Percentiles rank a stretch among this genome's conserved stretches.
Conservation (phyloP, 2,888 invertebrate species). For the Patella pellucida region DNA sequence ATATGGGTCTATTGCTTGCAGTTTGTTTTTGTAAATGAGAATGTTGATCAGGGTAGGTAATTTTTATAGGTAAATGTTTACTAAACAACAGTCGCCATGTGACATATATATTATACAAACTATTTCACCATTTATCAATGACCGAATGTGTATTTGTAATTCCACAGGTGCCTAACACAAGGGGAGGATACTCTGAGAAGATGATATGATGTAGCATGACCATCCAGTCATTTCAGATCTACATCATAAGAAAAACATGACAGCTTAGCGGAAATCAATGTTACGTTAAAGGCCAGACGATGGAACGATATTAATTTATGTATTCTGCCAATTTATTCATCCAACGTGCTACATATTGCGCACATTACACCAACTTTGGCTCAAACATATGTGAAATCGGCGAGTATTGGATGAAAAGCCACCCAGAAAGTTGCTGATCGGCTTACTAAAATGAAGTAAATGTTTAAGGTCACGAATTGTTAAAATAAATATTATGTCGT, state of each 20-base stretch:
- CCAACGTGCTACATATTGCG: slow-evolving; percentile 6
- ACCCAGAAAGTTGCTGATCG: slow-evolving; percentile 30
- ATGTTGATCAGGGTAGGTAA: too few species aligned
- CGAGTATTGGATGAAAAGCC: slow-evolving; percentile 20
- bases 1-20: too few species aligned
- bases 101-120: background rate
- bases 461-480: slow-evolving; percentile 47
- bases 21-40: too few species aligned
- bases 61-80: too few species aligned
- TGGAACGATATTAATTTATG: slow-evolving; percentile 22
- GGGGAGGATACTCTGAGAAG: background rate
- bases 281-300: slow-evolving; percentile 20
- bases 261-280: background rate
- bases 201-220: background rate
- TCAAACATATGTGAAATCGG: slow-evolving; percentile 15
- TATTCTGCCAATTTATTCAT: slow-evolving; percentile 17
- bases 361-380: slow-evolving; percentile 4
- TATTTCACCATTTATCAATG: too few species aligned
- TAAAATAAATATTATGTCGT: slow-evolving; percentile 46
- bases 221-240: slow-evolving; percentile 7
- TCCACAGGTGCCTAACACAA: slow-evolving; percentile 7
- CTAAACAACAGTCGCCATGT: background rate
- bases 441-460: slow-evolving; percentile 29
- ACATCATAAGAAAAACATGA: slow-evolving; percentile 3
- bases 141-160: background rate